Evolutionary conservation across 2,113 vertebrate species (phyloP).

Genomic region (Pelecanus crispus): DNA sequence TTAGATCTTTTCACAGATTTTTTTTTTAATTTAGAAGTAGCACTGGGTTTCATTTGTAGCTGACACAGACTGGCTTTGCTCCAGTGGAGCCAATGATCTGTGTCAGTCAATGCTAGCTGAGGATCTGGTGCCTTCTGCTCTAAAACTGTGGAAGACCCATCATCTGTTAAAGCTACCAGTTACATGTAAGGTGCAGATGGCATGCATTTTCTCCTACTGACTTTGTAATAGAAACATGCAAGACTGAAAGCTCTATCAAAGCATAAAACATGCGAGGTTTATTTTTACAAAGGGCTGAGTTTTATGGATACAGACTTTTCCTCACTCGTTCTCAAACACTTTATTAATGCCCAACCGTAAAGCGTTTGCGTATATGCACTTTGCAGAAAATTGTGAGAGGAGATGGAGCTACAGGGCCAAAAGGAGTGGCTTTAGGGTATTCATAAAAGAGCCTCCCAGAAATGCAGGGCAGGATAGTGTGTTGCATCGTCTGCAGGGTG

Average conservation of each 20-base stretch:
- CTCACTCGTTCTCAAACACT: not conserved
- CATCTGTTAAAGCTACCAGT: not conserved
- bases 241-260: not conserved
- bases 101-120: not conserved
- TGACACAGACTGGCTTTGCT: not conserved
- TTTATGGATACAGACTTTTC: not conserved
- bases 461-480: not conserved
- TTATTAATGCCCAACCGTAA: not conserved
- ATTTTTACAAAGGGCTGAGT: not conserved
- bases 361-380: not conserved
- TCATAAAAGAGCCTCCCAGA: not conserved
- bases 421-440: not conserved
- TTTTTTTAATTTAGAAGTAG: not conserved
- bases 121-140: slow-evolving; percentile 13
- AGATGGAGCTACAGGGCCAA: not conserved
- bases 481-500: not conserved
- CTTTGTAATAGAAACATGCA: not conserved
- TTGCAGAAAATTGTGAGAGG: not conserved
- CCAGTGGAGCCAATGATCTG: not conserved
- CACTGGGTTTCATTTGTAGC: not conserved
- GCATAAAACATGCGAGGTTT: not conserved
- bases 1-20: not conserved
- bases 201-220: not conserved
- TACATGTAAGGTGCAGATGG: not conserved
- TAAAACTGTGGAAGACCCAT: not conserved